Percentiles rank a stretch among this genome's conserved stretches.
These are phyloP conservation scores for Drosophila watanabei DNA, from an alignment of 1,140 invertebrate species.

Conservation along the genomic window DNA sequence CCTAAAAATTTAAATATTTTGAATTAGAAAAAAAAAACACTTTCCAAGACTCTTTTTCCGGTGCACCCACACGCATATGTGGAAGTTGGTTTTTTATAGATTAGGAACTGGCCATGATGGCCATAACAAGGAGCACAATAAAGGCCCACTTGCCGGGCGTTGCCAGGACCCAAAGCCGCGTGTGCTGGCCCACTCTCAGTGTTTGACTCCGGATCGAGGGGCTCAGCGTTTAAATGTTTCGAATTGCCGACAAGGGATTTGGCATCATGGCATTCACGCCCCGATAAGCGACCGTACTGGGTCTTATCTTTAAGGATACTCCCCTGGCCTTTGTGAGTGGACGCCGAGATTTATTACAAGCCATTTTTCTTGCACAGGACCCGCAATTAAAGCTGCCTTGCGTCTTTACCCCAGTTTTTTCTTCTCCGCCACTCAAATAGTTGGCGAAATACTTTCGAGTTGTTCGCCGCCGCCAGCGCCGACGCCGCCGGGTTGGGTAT, in stretches of 20 bases:
- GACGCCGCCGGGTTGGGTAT: constrained; percentile 59
- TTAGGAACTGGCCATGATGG: constrained; percentile 71
- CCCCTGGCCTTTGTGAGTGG: constrained; percentile 34
- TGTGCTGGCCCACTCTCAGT: constrained; percentile 8
- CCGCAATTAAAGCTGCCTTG: constrained; percentile 65
- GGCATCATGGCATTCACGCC: constrained; percentile 71
- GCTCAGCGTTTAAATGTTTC: constrained; percentile 78
- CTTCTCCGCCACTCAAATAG: constrained; percentile 32
- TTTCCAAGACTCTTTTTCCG: not conserved
- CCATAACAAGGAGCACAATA: constrained; percentile 66
- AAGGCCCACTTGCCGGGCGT: constrained; percentile 42
- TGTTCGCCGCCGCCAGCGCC: constrained; percentile 18
- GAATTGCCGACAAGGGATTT: constrained; percentile 82
- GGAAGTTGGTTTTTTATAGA: constrained; percentile 72
- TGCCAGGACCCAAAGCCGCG: constrained; percentile 47
- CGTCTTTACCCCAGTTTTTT: constrained; percentile 28
- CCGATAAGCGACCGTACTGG: constrained; percentile 78
- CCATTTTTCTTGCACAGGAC: constrained; percentile 43
- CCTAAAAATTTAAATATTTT: not conserved
- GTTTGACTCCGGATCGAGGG: constrained; percentile 15
- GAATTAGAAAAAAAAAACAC: not conserved
- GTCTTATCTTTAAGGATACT: constrained; percentile 75
- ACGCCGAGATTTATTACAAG: constrained; percentile 52
- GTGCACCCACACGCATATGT: constrained; percentile 32
- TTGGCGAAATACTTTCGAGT: constrained; percentile 45